Evolutionary conservation across 2,797 vertebrate species (phyloP).

Genomic region (Synanceia verrucosa): DNA sequence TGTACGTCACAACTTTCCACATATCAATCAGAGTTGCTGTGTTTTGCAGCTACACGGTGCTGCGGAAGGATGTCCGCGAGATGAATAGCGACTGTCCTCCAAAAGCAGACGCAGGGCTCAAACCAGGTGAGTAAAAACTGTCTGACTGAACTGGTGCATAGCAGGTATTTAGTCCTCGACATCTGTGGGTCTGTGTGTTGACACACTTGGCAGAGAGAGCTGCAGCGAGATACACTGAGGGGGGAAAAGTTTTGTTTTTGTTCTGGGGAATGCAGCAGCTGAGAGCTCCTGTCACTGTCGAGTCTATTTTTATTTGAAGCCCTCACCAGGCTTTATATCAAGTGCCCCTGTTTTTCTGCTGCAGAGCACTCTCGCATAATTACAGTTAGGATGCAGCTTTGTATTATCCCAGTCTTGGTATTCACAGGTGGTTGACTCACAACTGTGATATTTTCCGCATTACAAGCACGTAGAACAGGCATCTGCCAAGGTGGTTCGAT

Average conservation of each 20-base stretch:
- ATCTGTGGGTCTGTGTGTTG: slow-evolving; percentile 26
- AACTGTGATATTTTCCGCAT: slow-evolving; percentile 51
- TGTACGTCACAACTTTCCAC: background rate
- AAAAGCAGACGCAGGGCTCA: slow-evolving; percentile 80
- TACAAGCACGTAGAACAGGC: slow-evolving; percentile 53
- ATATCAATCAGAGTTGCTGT: slow-evolving; percentile 29
- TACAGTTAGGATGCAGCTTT: slow-evolving; percentile 48
- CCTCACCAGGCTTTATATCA: slow-evolving; percentile 51
- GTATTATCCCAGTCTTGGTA: slow-evolving; percentile 31
- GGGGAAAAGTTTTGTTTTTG: slow-evolving; percentile 56
- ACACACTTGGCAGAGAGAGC: slow-evolving; percentile 39
- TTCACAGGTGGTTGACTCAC: slow-evolving; percentile 65
- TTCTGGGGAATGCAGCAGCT: slow-evolving; percentile 39
- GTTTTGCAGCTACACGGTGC: slow-evolving; percentile 78
- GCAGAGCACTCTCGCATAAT: slow-evolving; percentile 56
- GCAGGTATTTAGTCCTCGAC: background rate
- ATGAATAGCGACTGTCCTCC: slow-evolving; percentile 75
- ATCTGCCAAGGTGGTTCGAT: slow-evolving; percentile 55
- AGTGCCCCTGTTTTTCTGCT: slow-evolving; percentile 44
- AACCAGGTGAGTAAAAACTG: slow-evolving; percentile 75
- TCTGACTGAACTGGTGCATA: slow-evolving; percentile 4
- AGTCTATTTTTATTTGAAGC: slow-evolving; percentile 73
- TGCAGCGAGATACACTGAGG: slow-evolving; percentile 24
- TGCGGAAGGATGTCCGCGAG: slow-evolving; percentile 82
- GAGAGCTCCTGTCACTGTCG: slow-evolving; percentile 52